Base-by-base conservation (phyloP, 2,888 invertebrate species). In the Drosophila bunnanda region DNA sequence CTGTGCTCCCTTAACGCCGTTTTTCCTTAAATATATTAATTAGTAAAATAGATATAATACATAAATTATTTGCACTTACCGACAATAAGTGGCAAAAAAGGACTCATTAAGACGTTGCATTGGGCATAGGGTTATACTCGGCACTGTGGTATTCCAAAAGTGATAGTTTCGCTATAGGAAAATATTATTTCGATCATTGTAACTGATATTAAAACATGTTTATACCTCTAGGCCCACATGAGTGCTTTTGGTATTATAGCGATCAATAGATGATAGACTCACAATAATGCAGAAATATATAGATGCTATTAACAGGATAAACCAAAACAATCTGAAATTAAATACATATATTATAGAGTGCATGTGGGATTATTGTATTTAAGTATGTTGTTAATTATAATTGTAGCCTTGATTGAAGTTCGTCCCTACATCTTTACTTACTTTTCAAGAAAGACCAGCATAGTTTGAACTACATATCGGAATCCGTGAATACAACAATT, bases 61-160 rank as follows among this genome's bases (percentile, higher is more conserved):
- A 38, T 38, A 30, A 13, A n/a, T 30, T 39, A 20, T 22, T 15
- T 48, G n/a, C 17, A 32, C 22, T 32, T 46, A 92, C 92, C 76
- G 64, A 54, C 89, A 91, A 76, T 88, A 92, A 4, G 53, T 57
- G 22, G 81, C 68, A 54, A 91, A 91, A 32, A 78, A 80, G 0
- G 57, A 46, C 2, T 41, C 39, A 69, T 85, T 89, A 10, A 92
- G 56, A 34, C 92, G 83, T 44, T 86, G 65, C 89, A 91, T 88
- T 9, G 92, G 92, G 38, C 92, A 92, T 65, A 92, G 79, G 6
- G 92, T 92, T 28, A 89, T 56, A 58, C 90, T 89, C 2, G 92
- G 91, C 39, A 92, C 68, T 0, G 91, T 88, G 15, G 90, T 91
- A 65, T 91, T 92, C 91, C 92, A 92, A 74, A 88, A 90, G 64